Evolutionary conservation across 2,113 vertebrate genomes (phyloP).

Genomic region (Phaethon lepturus): DNA sequence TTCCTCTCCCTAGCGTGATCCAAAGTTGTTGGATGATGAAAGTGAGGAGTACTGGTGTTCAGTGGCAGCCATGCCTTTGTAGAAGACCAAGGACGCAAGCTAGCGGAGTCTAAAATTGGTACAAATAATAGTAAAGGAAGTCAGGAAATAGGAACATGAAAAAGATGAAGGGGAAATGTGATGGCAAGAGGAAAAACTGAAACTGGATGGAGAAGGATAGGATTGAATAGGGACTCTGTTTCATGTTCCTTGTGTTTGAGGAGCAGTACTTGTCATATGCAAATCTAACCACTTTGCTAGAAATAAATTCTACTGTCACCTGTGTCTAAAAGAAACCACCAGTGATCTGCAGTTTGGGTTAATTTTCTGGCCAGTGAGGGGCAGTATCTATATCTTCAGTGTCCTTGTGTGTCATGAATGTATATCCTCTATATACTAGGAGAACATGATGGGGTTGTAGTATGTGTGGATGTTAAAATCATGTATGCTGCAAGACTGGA

Average conservation of each 20-base stretch:
- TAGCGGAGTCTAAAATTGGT: background rate
- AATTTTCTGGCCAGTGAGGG: background rate
- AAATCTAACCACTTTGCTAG: background rate
- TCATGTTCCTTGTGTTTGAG: background rate
- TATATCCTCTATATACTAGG: background rate
- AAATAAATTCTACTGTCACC: background rate
- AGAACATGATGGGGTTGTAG: background rate
- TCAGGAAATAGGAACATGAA: background rate
- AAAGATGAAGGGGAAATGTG: background rate
- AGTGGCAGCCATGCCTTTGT: background rate
- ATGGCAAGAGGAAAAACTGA: background rate
- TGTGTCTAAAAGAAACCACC: background rate
- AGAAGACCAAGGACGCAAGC: background rate
- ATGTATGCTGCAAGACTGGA: background rate
- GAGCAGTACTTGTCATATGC: background rate
- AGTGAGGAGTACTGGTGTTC: background rate
- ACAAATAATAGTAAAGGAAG: background rate
- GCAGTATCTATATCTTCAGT: background rate
- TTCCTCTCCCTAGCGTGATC: background rate
- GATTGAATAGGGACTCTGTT: background rate
- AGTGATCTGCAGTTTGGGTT: background rate
- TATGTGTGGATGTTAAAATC: rapidly evolving
- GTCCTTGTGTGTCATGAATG: background rate
- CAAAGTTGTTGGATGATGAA: background rate
- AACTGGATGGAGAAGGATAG: background rate